Conservation (phyloP, 2,888 invertebrate genomes). For the Sesia apiformis region DNA sequence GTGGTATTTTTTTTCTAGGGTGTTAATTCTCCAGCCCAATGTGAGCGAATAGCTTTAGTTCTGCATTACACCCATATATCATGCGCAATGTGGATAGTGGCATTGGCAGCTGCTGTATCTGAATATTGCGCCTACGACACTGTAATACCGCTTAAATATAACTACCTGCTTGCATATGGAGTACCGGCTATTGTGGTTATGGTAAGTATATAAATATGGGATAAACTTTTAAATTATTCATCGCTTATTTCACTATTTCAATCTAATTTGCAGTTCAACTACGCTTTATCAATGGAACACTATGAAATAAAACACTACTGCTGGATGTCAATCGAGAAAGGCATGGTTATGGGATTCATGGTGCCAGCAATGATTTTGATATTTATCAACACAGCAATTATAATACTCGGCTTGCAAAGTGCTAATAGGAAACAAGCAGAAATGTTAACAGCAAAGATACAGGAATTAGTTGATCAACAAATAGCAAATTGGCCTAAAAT, state of each 20-base stretch:
- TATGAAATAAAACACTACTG: constrained; percentile 84
- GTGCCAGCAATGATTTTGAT: constrained; percentile 81
- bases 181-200: constrained; percentile 78
- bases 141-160: constrained; percentile 71
- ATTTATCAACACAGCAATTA: constrained; percentile 75
- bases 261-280: constrained; percentile 70
- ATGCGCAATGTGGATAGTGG: constrained; percentile 81
- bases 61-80: constrained; percentile 82
- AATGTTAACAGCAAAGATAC: constrained; percentile 57
- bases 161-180: constrained; percentile 76
- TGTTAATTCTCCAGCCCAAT: constrained; percentile 76
- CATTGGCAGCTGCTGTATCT: constrained; percentile 68
- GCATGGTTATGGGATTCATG: constrained; percentile 85
- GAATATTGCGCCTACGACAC: constrained; percentile 77
- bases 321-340: constrained; percentile 85
- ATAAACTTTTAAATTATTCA: background rate
- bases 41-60: constrained; percentile 78
- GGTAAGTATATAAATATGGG: constrained; percentile 56
- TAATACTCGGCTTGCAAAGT: constrained; percentile 71
- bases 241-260: too few relatives aligned
- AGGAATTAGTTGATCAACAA: constrained; percentile 57
- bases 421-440: constrained; percentile 63
- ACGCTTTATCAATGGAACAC: constrained; percentile 79
- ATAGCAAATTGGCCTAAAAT: constrained; percentile 55
- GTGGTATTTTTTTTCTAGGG: constrained; percentile 55